These are phyloP conservation scores for Cuniculus paca DNA, from an alignment of 2,797 vertebrate species.

Conservation along the genomic window DNA sequence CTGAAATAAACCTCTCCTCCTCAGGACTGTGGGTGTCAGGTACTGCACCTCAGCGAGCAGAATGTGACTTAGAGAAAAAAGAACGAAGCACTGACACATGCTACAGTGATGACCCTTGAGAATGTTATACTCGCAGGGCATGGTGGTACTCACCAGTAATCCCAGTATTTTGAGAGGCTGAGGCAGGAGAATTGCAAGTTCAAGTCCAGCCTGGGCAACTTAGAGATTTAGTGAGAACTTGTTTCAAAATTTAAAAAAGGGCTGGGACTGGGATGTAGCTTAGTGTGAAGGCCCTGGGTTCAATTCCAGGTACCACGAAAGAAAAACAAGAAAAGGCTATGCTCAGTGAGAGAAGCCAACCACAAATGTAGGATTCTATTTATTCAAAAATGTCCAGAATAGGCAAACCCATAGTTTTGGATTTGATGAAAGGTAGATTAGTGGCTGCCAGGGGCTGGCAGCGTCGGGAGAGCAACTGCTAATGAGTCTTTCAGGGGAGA, in stretches of 20 bases:
- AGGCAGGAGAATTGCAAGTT: neutral
- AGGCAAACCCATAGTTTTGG: neutral
- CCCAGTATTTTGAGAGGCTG: neutral
- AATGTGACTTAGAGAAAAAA: neutral
- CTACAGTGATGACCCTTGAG: fast-evolving
- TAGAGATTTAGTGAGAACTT: neutral
- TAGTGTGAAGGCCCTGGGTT: neutral
- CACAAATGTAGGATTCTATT: neutral
- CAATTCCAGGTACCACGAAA: neutral
- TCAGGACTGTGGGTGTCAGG: neutral
- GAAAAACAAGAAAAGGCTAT: neutral
- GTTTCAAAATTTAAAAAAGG: neutral
- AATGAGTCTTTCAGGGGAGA: neutral
- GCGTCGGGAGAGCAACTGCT: fast-evolving
- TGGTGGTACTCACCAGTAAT: neutral
- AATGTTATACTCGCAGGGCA: fast-evolving
- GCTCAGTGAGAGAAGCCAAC: neutral
- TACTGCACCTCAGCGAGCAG: neutral
- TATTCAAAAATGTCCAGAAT: neutral
- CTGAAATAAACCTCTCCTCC: neutral
- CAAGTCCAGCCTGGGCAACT: neutral
- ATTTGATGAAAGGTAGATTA: neutral
- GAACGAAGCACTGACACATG: fast-evolving
- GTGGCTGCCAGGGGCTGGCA: neutral
- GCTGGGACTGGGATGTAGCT: neutral